These are phyloP conservation scores for Amphipoea lucens DNA, from an alignment of 2,888 invertebrate genomes.

Conservation along the genomic window DNA sequence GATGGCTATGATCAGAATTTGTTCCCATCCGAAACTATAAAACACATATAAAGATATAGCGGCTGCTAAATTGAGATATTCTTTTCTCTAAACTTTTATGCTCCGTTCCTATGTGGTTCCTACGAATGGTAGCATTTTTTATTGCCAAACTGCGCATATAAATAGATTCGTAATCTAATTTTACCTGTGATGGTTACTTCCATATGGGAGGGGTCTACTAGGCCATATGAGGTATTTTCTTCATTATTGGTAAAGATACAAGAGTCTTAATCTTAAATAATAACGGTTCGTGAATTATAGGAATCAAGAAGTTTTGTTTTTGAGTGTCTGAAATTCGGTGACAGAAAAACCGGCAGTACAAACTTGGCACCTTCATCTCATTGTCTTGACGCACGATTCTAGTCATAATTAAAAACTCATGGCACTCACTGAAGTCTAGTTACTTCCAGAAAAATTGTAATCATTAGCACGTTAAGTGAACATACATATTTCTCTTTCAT, in stretches of 20 bases:
- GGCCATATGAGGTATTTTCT: no score
- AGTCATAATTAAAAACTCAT: neutral
- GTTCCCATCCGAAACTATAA: conserved; percentile 46
- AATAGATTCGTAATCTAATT: no score
- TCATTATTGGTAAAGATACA: no score
- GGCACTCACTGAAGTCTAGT: neutral
- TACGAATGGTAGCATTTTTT: no score
- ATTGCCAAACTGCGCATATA: no score
- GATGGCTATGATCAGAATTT: conserved; percentile 74
- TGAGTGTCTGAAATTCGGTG: neutral
- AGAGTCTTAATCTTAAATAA: no score
- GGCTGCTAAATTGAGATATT: conserved; percentile 19
- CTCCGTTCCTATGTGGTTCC: no score
- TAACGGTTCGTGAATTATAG: no score
- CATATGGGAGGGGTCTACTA: no score
- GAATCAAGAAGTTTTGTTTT: neutral
- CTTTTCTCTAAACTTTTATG: neutral
- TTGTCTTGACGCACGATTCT: neutral
- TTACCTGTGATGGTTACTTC: no score
- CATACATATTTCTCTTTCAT: conserved; percentile 33
- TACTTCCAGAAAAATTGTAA: conserved; percentile 1
- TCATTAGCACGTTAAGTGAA: conserved; percentile 9
- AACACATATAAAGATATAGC: conserved; percentile 29
- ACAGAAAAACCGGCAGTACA: neutral
- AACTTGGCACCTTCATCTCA: no score